These are phyloP conservation scores for Calameuta idolon DNA, from an alignment of 2,888 invertebrate genomes.

Conservation along the genomic window DNA sequence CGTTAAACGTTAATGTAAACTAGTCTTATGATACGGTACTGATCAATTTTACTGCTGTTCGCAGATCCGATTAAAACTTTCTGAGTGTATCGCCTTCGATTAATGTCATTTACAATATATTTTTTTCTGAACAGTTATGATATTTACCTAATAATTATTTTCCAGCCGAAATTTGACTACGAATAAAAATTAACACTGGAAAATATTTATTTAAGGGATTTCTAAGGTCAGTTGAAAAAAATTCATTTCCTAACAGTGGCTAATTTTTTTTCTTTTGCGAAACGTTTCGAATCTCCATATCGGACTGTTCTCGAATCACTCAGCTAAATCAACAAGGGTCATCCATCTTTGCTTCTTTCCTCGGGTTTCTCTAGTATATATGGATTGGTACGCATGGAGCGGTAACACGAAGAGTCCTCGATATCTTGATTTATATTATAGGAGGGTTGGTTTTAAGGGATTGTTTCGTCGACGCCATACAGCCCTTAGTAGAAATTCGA, in stretches of 20 bases:
- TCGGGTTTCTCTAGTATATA: neutral
- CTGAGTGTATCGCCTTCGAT: neutral
- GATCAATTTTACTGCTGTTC: neutral
- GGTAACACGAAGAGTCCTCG: neutral
- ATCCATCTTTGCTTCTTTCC: slow-evolving; percentile 28
- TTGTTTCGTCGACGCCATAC: slow-evolving; percentile 36
- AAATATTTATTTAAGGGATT: neutral
- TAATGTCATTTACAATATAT: too few relatives aligned
- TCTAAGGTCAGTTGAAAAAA: neutral
- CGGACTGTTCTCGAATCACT: slow-evolving; percentile 16
- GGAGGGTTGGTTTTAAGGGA: slow-evolving; percentile 40
- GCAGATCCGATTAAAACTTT: neutral
- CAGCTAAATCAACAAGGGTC: slow-evolving; percentile 22
- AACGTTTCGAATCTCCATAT: slow-evolving; percentile 15
- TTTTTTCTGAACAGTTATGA: too few relatives aligned
- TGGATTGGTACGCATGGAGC: neutral
- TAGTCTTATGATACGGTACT: neutral
- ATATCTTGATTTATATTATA: slow-evolving; percentile 8
- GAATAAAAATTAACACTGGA: neutral
- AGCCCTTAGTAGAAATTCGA: slow-evolving; percentile 15
- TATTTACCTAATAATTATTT: too few relatives aligned
- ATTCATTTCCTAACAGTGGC: neutral
- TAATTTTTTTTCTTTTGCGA: neutral
- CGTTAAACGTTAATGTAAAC: neutral
- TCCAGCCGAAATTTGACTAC: too few relatives aligned